A percentile compares a stretch with the other conserved stretches of the same genome.
Evolutionary conservation across 1,140 invertebrate genomes (phyloP).

Genomic region (Antheraea pernyi): DNA sequence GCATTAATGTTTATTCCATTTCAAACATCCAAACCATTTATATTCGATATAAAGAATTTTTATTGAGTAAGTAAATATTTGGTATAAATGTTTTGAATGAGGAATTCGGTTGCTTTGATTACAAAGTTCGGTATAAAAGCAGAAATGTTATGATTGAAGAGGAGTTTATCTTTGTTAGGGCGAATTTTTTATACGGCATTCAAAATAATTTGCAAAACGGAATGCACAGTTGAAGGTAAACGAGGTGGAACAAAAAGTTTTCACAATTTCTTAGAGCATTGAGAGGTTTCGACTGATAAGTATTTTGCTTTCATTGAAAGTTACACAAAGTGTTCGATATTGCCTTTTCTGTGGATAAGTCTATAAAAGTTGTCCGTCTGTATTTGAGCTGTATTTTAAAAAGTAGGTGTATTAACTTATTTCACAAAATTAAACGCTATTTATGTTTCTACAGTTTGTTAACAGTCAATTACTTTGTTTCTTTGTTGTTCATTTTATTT

Average conservation of each 20-base stretch:
- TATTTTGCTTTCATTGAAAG: not conserved
- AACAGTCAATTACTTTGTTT: no score
- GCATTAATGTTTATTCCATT: not conserved
- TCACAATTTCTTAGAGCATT: not conserved
- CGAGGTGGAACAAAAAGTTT: conserved; percentile 12
- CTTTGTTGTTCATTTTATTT: no score
- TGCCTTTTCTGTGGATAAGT: not conserved
- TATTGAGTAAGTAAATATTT: not conserved
- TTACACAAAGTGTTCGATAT: not conserved
- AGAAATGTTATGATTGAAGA: conserved; percentile 17
- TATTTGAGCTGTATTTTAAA: not conserved
- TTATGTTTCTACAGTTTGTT: no score
- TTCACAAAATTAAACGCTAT: no score
- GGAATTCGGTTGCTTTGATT: not conserved
- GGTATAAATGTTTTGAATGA: not conserved
- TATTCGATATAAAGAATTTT: not conserved
- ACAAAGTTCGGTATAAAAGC: conserved; percentile 14
- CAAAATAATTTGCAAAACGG: conserved; percentile 17
- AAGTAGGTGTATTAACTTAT: not conserved
- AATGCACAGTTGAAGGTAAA: conserved; percentile 18
- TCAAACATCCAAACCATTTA: not conserved
- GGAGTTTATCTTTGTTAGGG: conserved; percentile 11
- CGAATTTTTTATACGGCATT: conserved; percentile 12
- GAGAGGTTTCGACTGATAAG: not conserved
- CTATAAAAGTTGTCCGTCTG: not conserved